Evolutionary conservation across 1,140 invertebrate genomes (phyloP), one percentile per base, ranked within the genome.

Genomic region (Holotrichia oblita): DNA sequence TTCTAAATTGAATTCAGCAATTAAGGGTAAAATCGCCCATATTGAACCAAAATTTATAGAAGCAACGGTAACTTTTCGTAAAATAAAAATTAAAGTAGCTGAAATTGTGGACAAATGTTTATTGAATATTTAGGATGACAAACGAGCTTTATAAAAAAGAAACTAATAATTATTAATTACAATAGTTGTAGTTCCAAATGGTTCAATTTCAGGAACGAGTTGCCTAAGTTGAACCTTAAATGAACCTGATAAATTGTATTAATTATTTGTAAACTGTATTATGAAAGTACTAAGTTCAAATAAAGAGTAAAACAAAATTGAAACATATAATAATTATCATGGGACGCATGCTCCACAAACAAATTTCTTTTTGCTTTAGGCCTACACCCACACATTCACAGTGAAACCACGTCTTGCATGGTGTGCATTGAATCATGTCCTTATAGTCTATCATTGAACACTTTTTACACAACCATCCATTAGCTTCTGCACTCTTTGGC

Each of bases 351-450:
- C 64, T 69, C 3, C 64, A 69, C 8, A 69, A 69, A 22, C 20
- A 34, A 69, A 69, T 69, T 7, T 69, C 64, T n/a, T n/a, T n/a
- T n/a, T n/a, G n/a, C n/a, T n/a, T n/a, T 22, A 24, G 9, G 20
- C 27, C 17, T 69, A 69, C 14, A 69, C 12, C 1, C 22, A 69
- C 72, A 42, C 34, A 40, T 73, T 73, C 72, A 40, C 27, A 73
- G 72, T 40, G 72, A 24, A 73, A 73, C 72, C 72, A 73, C 14
- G 27, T 73, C 34, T 73, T 73, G 20, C 72, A 72, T 34, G 2
- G 64, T 9, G 9, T 72, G 64, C 64, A 72, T 24, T 73, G 72
- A 14, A 40, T 73, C 72, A 73, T 73, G n/a, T 73, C 22, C 72
- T 40, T 73, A 12, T 34, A 34, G 20, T 73, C 72, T 17, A 34